Evolutionary conservation across 2,113 vertebrate species (phyloP), one percentile per base, ranked within the genome.

Genomic region (Esox niger): DNA sequence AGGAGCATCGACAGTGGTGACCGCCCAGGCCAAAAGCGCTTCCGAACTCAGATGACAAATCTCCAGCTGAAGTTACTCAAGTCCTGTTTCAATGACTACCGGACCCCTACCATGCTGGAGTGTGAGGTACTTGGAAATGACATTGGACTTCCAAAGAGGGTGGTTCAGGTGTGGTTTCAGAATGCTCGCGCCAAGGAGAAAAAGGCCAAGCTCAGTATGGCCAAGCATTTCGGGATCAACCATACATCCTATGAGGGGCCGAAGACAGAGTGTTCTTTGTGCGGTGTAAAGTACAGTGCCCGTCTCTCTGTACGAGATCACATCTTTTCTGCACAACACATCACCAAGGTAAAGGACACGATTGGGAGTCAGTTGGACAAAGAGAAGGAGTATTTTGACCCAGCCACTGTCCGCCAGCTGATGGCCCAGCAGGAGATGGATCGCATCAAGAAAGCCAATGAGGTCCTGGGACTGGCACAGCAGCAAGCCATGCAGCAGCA

Each of bases 91-190:
- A 97, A 93, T 77, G 97, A 99, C 92, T 99, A 99, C 80, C 93
- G 97, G 91, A 99, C 97, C 6, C 97, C 97, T 15, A 99, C 97
- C 58, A 98, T 99, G 97, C 89, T 98, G 83, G 97, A 99, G 91
- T 99, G 97, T 86, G 97, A 99, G 88, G 96, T 99, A 80, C 93
- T 99, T 81, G 97, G 97, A 86, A 99, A 98, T 91, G 97, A 99
- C 23, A 98, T 99, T 88, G 97, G 97, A 93, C 95, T 99, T 92
- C 97, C 97, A 93, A 99, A 99, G 92, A 94, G 97, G 92, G 97
- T 99, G 69, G 97, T 99, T 87, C 97, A 99, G 90, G 97, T 99
- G 87, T 99, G 97, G 97, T 99, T 99, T 92, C 97, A 99, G 91
- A 99, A 99, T 87, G 97, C 97, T 68, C 92, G 97, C 81, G 96